Conservation (phyloP, 2,113 vertebrate species). For the Vicugna pacos region DNA sequence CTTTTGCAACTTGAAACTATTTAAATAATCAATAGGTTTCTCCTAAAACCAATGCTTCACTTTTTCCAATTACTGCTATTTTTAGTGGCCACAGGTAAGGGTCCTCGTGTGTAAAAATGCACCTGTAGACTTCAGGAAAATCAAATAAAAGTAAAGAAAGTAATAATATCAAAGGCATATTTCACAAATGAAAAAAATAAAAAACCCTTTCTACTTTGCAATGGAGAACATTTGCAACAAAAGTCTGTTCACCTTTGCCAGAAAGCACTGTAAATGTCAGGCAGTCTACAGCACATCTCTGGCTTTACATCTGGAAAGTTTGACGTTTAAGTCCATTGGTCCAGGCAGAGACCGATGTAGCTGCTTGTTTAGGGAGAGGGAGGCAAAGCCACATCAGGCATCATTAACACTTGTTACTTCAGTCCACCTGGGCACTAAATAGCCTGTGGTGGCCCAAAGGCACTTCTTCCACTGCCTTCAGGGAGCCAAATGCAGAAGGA, state of each 20-base stretch:
- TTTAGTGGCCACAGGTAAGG: not conserved
- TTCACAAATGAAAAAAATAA: not conserved
- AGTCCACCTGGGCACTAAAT: not conserved
- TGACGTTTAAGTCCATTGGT: slow-evolving; percentile 59
- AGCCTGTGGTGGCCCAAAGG: not conserved
- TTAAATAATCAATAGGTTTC: not conserved
- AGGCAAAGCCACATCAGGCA: not conserved
- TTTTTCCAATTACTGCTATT: not conserved
- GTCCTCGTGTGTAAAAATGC: not conserved
- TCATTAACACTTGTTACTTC: not conserved
- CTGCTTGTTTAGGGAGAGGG: not conserved
- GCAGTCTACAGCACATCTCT: not conserved
- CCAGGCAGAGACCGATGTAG: not conserved
- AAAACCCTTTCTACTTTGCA: slow-evolving; percentile 44
- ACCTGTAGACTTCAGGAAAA: not conserved
- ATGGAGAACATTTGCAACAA: slow-evolving; percentile 25
- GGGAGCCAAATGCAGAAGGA: not conserved
- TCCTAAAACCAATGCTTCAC: not conserved
- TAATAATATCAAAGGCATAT: slow-evolving; percentile 28
- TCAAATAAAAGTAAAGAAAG: slow-evolving; percentile 56
- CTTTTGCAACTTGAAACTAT: not conserved
- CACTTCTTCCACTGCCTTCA: not conserved
- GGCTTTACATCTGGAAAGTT: slow-evolving; percentile 19
- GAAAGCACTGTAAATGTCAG: slow-evolving; percentile 73
- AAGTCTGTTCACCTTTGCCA: slow-evolving; percentile 57